A percentile compares a stretch with the other conserved stretches of the same genome.
These are phyloP conservation scores for Bombylius major DNA, from an alignment of 2,888 invertebrate genomes.

Conservation along the genomic window DNA sequence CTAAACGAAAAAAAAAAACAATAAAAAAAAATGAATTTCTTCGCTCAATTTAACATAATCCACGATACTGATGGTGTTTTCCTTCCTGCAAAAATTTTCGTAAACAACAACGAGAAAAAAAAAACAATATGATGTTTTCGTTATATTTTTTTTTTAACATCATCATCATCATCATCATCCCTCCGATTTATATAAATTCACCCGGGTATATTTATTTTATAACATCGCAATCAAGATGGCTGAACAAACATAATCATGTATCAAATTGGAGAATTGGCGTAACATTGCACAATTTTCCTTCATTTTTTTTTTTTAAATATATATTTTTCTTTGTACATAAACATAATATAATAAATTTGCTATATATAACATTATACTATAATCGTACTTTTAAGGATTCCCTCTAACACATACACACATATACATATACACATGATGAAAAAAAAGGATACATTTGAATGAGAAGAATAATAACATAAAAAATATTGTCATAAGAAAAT, in stretches of 20 bases:
- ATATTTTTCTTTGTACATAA: too few species aligned
- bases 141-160: neutral
- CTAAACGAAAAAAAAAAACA: neutral
- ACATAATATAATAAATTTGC: too few species aligned
- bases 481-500: too few species aligned
- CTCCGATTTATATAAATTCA: neutral
- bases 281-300: neutral
- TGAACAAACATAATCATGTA: slow-evolving; percentile 37
- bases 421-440: too few species aligned
- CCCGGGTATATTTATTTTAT: slow-evolving; percentile 32
- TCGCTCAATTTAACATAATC: slow-evolving; percentile 29
- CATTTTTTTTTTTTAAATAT: neutral
- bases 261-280: slow-evolving; percentile 1
- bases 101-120: slow-evolving; percentile 4
- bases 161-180: slow-evolving; percentile 2
- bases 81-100: slow-evolving; percentile 20
- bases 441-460: too few species aligned
- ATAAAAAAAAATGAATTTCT: slow-evolving; percentile 12
- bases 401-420: too few species aligned
- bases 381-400: too few species aligned
- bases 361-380: too few species aligned
- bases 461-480: too few species aligned
- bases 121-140: slow-evolving; percentile 4
- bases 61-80: slow-evolving; percentile 23
- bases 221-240: slow-evolving; percentile 39